phyloP scores from a whole-genome alignment of 2,888 invertebrate species.

The Clivina fossor region DNA sequence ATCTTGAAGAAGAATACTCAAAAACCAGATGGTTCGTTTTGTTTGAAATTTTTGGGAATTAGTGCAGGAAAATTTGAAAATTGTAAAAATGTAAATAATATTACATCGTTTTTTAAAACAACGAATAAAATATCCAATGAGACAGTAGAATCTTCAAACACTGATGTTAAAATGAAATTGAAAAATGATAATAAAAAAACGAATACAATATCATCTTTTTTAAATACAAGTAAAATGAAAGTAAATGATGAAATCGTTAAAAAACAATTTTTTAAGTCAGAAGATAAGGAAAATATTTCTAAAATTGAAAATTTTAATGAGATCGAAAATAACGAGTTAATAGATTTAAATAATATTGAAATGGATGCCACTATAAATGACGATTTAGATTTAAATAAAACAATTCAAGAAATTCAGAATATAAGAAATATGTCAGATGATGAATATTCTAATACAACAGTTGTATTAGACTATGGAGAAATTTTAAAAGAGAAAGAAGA shows the following conservation, averaged over 20 bases:
- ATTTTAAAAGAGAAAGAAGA: conserved; percentile 16
- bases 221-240: background rate
- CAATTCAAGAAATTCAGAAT: conserved; percentile 21
- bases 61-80: conserved; percentile 79
- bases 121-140: conserved; percentile 4
- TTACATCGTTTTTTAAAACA: conserved; percentile 61
- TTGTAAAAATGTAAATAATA: conserved; percentile 58
- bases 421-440: conserved; percentile 4
- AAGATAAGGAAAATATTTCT: conserved; percentile 1
- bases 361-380: conserved; percentile 7
- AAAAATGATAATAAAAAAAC: background rate
- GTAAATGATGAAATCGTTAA: background rate
- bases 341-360: conserved; percentile 28
- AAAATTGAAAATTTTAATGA: background rate
- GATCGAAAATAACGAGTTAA: background rate
- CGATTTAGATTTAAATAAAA: conserved; percentile 18
- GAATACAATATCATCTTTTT: background rate
- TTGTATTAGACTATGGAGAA: conserved; percentile 25
- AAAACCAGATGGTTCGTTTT: conserved; percentile 48
- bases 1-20: conserved; percentile 62
- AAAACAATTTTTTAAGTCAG: background rate
- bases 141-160: background rate
- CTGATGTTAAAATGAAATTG: conserved; percentile 2
- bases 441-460: conserved; percentile 17
- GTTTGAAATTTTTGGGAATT: conserved; percentile 72